A percentile compares a stretch with the other conserved stretches of the same genome.
These are phyloP conservation scores for Hydrozoanthus tunicans DNA, from an alignment of 64 coral and sea anemone genomes.

Conservation along the genomic window DNA sequence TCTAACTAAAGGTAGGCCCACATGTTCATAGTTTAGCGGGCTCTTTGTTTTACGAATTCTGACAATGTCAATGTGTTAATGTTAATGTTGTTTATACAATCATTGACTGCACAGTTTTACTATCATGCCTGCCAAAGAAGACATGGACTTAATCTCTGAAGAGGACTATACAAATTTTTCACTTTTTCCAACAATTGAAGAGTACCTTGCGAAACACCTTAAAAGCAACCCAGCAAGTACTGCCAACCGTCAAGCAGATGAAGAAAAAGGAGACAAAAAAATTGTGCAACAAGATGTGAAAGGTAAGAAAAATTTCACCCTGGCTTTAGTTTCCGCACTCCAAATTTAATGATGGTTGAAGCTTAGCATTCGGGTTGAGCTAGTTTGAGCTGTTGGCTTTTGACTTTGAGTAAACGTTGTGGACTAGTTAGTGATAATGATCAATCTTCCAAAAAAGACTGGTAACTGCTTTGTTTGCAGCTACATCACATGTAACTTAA, in stretches of 20 bases:
- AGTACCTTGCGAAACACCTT: conserved; percentile 45
- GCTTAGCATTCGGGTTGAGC: no score
- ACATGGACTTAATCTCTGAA: conserved; percentile 48
- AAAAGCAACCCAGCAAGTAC: neutral
- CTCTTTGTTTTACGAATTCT: no score
- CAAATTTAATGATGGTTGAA: neutral
- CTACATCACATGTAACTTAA: neutral
- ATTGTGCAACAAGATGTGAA: neutral
- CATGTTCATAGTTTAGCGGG: no score
- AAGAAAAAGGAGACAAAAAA: neutral
- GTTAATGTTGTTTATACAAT: no score
- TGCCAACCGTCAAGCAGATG: neutral
- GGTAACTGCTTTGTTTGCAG: neutral
- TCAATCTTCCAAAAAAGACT: neutral
- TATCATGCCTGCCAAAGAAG: neutral
- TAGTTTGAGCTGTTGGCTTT: no score
- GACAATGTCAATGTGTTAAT: no score
- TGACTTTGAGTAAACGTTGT: no score
- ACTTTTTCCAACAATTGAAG: conserved; percentile 45
- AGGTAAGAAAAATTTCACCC: neutral
- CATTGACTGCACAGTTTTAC: neutral
- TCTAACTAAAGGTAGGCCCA: no score
- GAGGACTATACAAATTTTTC: conserved; percentile 70
- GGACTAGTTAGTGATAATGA: no score
- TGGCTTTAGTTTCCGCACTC: neutral